phyloP scores from a whole-genome alignment of 37 sponge, comb jelly and placozoan species.

The Mnemiopsis leidyi region DNA sequence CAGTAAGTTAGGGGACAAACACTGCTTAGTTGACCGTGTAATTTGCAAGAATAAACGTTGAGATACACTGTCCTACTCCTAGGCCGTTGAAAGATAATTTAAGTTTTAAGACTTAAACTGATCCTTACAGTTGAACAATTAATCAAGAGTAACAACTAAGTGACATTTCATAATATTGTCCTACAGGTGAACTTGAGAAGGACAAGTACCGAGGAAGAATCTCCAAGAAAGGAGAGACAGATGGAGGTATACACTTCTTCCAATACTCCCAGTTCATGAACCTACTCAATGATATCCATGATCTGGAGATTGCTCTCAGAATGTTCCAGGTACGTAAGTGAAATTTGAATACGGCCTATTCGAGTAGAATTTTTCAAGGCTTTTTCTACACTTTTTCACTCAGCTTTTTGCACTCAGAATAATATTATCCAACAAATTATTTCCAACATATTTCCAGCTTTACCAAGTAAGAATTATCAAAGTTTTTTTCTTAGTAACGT shows the following conservation, averaged over 20 bases:
- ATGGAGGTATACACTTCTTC: background rate
- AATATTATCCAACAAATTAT: no score
- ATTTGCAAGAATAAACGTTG: background rate
- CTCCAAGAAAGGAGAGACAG: background rate
- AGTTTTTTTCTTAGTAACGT: no score
- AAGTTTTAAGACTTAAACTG: background rate
- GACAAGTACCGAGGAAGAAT: background rate
- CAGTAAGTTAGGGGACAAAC: background rate
- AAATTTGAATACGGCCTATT: no score
- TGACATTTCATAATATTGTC: no score
- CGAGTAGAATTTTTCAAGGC: no score
- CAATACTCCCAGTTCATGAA: slow-evolving; percentile 64
- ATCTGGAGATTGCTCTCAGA: slow-evolving; percentile 52
- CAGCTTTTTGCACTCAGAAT: no score
- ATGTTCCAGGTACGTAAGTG: slow-evolving; percentile 59
- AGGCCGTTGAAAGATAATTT: background rate
- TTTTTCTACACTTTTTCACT: no score
- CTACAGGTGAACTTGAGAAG: slow-evolving; percentile 43
- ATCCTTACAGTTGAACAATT: no score
- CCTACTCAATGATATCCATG: slow-evolving; percentile 58
- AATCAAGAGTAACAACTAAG: no score
- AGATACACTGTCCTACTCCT: background rate
- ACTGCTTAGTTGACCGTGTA: background rate
- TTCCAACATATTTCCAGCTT: no score
- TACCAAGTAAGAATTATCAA: no score